Percentiles rank a stretch among this genome's conserved stretches.
Evolutionary conservation across 1,140 invertebrate genomes (phyloP).

Genomic region (Bursaphelenchus mucronatus): DNA sequence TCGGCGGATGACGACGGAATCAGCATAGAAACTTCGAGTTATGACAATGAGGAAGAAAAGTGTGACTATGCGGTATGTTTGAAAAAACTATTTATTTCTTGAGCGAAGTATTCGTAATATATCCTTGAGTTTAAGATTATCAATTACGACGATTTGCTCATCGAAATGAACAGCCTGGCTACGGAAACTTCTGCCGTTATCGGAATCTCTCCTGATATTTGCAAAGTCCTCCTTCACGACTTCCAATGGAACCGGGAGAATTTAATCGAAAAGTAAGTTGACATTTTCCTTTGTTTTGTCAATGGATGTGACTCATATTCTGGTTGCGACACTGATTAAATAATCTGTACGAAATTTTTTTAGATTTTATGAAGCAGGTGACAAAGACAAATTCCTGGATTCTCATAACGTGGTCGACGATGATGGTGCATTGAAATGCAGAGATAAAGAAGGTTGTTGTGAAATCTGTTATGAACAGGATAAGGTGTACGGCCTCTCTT

Average conservation of each 20-base stretch:
- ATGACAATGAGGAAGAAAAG: neutral
- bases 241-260: constrained; percentile 45
- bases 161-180: constrained; percentile 34
- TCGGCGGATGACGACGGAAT: neutral
- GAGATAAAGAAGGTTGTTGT: constrained; percentile 19
- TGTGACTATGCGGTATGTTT: neutral
- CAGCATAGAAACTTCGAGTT: neutral
- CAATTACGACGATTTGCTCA: constrained; percentile 25
- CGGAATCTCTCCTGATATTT: constrained; percentile 32
- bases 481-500: constrained; percentile 27
- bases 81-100: neutral
- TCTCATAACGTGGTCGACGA: constrained; percentile 28
- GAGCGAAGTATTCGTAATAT: neutral
- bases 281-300: neutral
- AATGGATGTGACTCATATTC: constrained; percentile 12
- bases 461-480: constrained; percentile 38
- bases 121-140: constrained; percentile 30
- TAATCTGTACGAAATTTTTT: neutral
- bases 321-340: neutral
- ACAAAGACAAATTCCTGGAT: constrained; percentile 36
- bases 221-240: constrained; percentile 36
- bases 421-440: neutral
- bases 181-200: constrained; percentile 38
- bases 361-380: constrained; percentile 34
- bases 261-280: constrained; percentile 36